Evolutionary conservation across 2,888 invertebrate species (phyloP).

Genomic region (Rosalia funebris): DNA sequence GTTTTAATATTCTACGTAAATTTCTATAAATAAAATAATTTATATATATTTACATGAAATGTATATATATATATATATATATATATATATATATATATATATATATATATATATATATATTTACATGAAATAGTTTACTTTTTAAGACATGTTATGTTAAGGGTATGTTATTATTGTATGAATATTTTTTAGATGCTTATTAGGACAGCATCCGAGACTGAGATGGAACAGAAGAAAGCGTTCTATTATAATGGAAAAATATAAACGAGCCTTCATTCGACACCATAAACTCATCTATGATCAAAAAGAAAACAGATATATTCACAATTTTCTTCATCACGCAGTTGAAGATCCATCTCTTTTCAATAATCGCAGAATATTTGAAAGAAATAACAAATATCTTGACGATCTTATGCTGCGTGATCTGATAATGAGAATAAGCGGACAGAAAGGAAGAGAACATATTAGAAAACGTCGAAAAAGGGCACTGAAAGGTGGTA

Average conservation of each 20-base stretch:
- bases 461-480: constrained; percentile 33
- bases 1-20: too few relatives aligned
- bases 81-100: too few relatives aligned
- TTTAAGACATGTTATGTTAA: not conserved
- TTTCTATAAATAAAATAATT: too few relatives aligned
- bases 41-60: too few relatives aligned
- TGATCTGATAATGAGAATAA: not conserved
- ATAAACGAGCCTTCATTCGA: constrained; percentile 55
- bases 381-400: too few relatives aligned
- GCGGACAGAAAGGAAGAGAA: too few relatives aligned
- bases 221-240: constrained; percentile 80
- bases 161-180: not conserved
- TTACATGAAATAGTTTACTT: too few relatives aligned
- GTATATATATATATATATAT: too few relatives aligned
- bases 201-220: constrained; percentile 87
- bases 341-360: constrained; percentile 3
- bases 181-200: constrained; percentile 71
- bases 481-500: constrained; percentile 55
- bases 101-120: too few relatives aligned
- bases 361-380: too few relatives aligned
- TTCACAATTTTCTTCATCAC: constrained; percentile 61
- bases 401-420: too few relatives aligned
- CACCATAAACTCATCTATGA: constrained; percentile 50
- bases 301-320: constrained; percentile 45
- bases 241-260: constrained; percentile 64